Conservation (phyloP, 2,113 vertebrate species). For the Nyctibius bracteatus region DNA sequence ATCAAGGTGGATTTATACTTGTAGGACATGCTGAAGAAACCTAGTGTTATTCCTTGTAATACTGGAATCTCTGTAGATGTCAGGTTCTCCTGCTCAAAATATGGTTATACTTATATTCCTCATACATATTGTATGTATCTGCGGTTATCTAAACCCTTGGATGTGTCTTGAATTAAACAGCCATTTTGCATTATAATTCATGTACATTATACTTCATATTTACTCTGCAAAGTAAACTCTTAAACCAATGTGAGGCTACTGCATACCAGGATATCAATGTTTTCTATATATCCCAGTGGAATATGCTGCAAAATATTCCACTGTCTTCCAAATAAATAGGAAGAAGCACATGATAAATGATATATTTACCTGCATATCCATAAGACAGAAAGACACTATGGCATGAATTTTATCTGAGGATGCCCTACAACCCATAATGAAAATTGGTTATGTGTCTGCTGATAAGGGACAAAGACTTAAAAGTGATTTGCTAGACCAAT, state of each 20-base stretch:
- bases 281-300: conserved; percentile 13
- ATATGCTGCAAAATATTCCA: neutral
- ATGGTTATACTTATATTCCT: neutral
- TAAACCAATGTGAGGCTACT: neutral
- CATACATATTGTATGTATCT: conserved; percentile 40
- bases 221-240: conserved; percentile 20
- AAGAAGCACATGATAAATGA: neutral
- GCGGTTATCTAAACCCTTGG: conserved; percentile 27
- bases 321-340: neutral
- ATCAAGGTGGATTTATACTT: neutral
- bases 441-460: neutral
- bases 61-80: neutral
- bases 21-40: neutral
- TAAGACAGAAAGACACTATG: neutral
- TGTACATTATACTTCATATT: conserved; percentile 4
- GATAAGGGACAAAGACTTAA: neutral
- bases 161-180: conserved; percentile 46
- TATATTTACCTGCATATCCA: conserved; percentile 1
- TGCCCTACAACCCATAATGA: neutral
- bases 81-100: neutral
- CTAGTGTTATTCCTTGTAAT: neutral
- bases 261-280: neutral
- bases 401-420: neutral
- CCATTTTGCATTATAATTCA: conserved; percentile 26
- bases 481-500: neutral